Conservation (phyloP, 2,888 invertebrate genomes). For the Ophraella communa region DNA sequence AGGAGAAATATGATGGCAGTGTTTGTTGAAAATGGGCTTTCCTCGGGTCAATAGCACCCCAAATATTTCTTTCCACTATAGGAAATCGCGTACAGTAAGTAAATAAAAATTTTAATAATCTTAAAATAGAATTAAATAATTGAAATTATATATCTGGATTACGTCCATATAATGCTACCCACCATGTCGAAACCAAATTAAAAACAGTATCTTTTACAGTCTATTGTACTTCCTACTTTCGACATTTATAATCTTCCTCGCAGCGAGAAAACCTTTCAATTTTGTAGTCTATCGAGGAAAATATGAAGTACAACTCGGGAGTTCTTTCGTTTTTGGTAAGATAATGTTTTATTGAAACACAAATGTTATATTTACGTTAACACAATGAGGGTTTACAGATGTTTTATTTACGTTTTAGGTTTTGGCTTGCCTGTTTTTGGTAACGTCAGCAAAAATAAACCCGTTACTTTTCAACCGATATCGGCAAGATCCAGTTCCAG, state of each 20-base stretch:
- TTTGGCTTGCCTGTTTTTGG: not conserved
- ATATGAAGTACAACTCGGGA: not conserved
- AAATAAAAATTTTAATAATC: too few species aligned
- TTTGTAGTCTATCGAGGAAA: not conserved
- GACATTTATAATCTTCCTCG: not conserved
- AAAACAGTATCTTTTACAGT: not conserved
- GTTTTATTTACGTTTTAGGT: not conserved
- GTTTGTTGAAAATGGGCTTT: slow-evolving; percentile 4
- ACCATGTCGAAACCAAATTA: not conserved
- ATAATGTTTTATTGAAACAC: not conserved
- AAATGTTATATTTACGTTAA: too few species aligned
- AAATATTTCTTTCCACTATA: too few species aligned
- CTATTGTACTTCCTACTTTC: not conserved
- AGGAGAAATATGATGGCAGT: slow-evolving; percentile 2
- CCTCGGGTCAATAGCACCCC: slow-evolving; percentile 3
- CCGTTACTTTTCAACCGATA: not conserved
- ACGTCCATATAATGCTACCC: not conserved
- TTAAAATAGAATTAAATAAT: too few species aligned
- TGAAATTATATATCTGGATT: not conserved
- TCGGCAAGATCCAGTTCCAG: too few species aligned
- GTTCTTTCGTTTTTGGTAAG: not conserved
- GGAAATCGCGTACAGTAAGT: too few species aligned
- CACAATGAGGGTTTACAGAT: too few species aligned
- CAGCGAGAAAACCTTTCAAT: not conserved
- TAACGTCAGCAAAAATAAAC: not conserved